Conservation (phyloP, 2,888 invertebrate genomes). For the Malacosoma neustria region DNA sequence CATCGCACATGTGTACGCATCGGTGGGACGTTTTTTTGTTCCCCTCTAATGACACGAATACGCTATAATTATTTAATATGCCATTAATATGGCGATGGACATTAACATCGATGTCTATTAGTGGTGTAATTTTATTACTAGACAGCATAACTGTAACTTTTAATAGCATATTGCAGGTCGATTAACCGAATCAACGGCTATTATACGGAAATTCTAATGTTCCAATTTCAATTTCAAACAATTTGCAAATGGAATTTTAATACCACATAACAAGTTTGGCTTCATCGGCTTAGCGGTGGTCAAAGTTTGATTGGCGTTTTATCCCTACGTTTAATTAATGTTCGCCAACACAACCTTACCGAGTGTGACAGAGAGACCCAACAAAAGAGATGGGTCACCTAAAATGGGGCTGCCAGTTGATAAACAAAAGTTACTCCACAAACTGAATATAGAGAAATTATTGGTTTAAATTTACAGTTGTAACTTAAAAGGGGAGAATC, state of each 20-base stretch:
- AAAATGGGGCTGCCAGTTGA: constrained; percentile 58
- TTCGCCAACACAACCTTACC: constrained; percentile 47
- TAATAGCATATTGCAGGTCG: constrained; percentile 17
- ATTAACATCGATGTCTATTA: constrained; percentile 28
- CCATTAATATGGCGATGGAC: constrained; percentile 34
- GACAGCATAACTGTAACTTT: constrained; percentile 6
- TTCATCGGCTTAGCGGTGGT: constrained; percentile 65
- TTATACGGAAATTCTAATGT: constrained; percentile 32
- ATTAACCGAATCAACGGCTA: constrained; percentile 36
- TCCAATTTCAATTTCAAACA: constrained; percentile 53
- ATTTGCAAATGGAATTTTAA: constrained; percentile 67
- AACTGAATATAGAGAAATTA: constrained; percentile 44
- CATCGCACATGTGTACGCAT: constrained; percentile 64
- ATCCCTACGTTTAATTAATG: constrained; percentile 69
- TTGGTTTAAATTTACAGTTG: constrained; percentile 32
- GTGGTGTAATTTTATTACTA: constrained; percentile 19
- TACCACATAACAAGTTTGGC: constrained; percentile 68
- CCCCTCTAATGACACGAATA: constrained; percentile 42
- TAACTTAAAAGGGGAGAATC: constrained; percentile 29
- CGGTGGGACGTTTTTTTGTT: constrained; percentile 49
- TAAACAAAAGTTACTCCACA: constrained; percentile 47
- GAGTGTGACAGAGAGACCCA: constrained; percentile 35
- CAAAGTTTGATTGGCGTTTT: constrained; percentile 72
- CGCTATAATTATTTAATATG: constrained; percentile 39
- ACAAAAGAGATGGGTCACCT: constrained; percentile 37